These are phyloP conservation scores for Pentamera pediparva DNA, from an alignment of 53 echinoderm and acorn worm genomes.

Conservation along the genomic window DNA sequence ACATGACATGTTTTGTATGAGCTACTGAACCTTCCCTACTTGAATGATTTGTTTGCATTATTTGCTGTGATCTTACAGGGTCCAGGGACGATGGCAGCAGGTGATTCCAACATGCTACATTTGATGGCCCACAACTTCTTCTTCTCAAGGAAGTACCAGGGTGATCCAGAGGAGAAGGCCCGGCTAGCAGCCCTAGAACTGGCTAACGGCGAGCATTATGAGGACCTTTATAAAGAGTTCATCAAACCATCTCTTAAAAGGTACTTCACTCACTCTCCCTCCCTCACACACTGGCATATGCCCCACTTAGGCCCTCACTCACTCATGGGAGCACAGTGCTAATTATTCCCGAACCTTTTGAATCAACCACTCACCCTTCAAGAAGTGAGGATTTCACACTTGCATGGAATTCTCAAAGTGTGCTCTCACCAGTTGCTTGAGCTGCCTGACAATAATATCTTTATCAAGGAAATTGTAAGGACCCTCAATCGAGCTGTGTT, in stretches of 20 bases:
- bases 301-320: no score
- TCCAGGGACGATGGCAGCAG: slow-evolving; percentile 75
- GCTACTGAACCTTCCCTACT: no score
- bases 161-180: slow-evolving; percentile 54
- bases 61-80: slow-evolving; percentile 42
- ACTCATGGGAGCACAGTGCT: no score
- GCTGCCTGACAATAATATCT: background rate
- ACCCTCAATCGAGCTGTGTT: no score
- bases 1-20: no score
- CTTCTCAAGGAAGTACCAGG: slow-evolving; percentile 93
- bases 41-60: background rate
- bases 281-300: no score
- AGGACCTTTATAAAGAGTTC: slow-evolving; percentile 49
- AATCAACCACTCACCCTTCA: no score
- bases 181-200: slow-evolving; percentile 65
- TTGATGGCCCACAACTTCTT: slow-evolving; percentile 60
- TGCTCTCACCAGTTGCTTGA: background rate
- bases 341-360: no score
- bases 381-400: no score
- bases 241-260: slow-evolving; percentile 67
- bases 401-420: no score
- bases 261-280: no score
- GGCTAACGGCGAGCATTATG: slow-evolving; percentile 68
- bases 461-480: no score
- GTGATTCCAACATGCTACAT: slow-evolving; percentile 62